phyloP scores from a whole-genome alignment of 2,888 invertebrate species.

The Dermolepida albohirtum region DNA sequence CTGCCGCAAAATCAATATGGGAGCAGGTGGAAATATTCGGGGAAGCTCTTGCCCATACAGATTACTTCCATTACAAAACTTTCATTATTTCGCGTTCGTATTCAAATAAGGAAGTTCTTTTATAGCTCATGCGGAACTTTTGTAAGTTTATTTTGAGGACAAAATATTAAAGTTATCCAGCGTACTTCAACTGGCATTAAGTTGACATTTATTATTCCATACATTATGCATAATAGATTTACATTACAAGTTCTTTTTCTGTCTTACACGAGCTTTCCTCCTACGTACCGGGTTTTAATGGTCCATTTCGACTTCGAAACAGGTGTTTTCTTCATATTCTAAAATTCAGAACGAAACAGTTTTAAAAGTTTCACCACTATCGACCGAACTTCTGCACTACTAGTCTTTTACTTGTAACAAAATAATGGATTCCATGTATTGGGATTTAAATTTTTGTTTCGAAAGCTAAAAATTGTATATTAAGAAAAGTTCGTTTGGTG shows the following conservation, averaged over 20 bases:
- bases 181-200: slow-evolving; percentile 52
- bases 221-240: slow-evolving; percentile 49
- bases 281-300: slow-evolving; percentile 10
- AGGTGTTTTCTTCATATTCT: slow-evolving; percentile 2
- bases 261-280: neutral
- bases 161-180: slow-evolving; percentile 55
- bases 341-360: too few relatives aligned
- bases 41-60: slow-evolving; percentile 58
- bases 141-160: slow-evolving; percentile 48
- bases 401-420: too few relatives aligned
- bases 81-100: slow-evolving; percentile 62
- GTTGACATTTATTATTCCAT: slow-evolving; percentile 52
- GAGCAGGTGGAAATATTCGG: slow-evolving; percentile 59
- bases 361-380: too few relatives aligned
- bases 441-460: too few relatives aligned
- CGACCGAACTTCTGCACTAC: too few relatives aligned
- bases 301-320: slow-evolving; percentile 7
- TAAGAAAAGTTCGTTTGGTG: too few relatives aligned
- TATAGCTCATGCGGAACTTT: slow-evolving; percentile 57
- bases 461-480: too few relatives aligned
- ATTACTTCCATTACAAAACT: slow-evolving; percentile 60
- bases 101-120: slow-evolving; percentile 63
- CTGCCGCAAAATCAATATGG: slow-evolving; percentile 55
- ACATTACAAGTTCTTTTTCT: slow-evolving; percentile 38
- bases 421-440: too few relatives aligned